Conservation (phyloP, 2,797 vertebrate species). For the Carapus acus region DNA sequence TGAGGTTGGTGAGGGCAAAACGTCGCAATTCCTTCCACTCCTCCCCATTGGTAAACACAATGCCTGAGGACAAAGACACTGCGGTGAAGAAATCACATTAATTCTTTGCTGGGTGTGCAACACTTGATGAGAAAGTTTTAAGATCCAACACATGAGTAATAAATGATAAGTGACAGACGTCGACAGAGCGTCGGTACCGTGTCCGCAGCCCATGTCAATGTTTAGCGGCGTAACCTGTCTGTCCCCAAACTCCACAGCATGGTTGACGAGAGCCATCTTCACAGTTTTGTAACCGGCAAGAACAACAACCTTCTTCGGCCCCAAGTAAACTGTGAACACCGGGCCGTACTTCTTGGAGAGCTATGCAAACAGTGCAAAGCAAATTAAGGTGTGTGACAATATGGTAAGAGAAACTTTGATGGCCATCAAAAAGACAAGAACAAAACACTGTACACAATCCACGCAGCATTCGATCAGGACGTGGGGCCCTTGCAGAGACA, state of each 20-base stretch:
- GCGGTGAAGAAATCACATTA: no score
- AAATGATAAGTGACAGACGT: no score
- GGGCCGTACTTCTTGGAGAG: slow-evolving; percentile 55
- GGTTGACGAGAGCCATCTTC: slow-evolving; percentile 54
- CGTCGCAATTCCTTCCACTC: slow-evolving; percentile 71
- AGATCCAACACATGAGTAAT: no score
- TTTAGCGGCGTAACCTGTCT: slow-evolving; percentile 42
- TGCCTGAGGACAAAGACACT: slow-evolving; percentile 47
- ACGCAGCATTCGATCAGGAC: no score
- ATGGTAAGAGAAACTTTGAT: no score
- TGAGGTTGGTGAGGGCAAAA: slow-evolving; percentile 63
- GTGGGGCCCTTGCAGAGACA: no score
- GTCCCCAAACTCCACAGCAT: slow-evolving; percentile 57
- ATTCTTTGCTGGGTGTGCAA: no score
- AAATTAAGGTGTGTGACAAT: no score
- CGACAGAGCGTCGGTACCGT: no score
- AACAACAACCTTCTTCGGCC: slow-evolving; percentile 57
- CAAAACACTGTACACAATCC: no score
- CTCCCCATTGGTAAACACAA: slow-evolving; percentile 70
- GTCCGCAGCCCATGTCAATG: background rate
- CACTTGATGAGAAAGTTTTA: no score
- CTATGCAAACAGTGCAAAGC: slow-evolving; percentile 34
- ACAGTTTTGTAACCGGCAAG: slow-evolving; percentile 57
- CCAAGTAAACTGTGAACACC: slow-evolving; percentile 55
- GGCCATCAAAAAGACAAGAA: no score